phyloP scores from a whole-genome alignment of 2,888 invertebrate genomes.

The Sarcophaga caerulescens region DNA sequence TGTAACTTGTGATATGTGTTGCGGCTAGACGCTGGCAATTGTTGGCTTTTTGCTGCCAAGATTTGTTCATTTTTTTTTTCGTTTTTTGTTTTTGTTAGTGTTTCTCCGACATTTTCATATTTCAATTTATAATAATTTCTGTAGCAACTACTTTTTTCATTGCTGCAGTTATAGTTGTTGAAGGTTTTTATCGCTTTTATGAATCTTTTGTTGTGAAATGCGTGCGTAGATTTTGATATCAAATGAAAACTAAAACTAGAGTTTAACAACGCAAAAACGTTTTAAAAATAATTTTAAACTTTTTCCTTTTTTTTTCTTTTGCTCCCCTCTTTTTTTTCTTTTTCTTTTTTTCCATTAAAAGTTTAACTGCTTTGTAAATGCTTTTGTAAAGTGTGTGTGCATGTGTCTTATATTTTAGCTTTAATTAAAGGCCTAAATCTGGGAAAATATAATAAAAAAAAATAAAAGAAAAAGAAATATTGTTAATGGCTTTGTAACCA shows the following conservation, averaged over 20 bases:
- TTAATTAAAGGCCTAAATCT: slow-evolving; percentile 45
- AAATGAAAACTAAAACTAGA: slow-evolving; percentile 19
- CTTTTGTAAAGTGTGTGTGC: background rate
- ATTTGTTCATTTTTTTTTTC: background rate
- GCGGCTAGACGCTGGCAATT: slow-evolving; percentile 25
- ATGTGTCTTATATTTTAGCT: background rate
- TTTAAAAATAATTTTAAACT: slow-evolving; percentile 5
- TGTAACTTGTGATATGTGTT: slow-evolving; percentile 37
- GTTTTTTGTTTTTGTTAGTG: background rate
- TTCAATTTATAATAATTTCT: slow-evolving; percentile 53
- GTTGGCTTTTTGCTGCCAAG: slow-evolving; percentile 56
- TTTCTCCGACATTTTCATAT: slow-evolving; percentile 51
- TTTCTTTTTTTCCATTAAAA: background rate
- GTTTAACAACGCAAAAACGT: slow-evolving; percentile 36
- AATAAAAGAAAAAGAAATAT: background rate
- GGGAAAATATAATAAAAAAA: slow-evolving; percentile 1
- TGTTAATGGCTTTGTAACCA: slow-evolving; percentile 42
- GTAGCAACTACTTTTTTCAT: slow-evolving; percentile 6
- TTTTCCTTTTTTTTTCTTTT: background rate
- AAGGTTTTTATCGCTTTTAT: slow-evolving; percentile 62
- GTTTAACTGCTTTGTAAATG: background rate
- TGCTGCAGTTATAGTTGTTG: slow-evolving; percentile 33
- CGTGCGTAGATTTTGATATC: slow-evolving; percentile 61
- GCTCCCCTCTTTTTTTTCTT: background rate
- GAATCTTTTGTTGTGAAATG: slow-evolving; percentile 65